Conservation (phyloP, 2,113 vertebrate genomes). For the Aphelocoma coerulescens region DNA sequence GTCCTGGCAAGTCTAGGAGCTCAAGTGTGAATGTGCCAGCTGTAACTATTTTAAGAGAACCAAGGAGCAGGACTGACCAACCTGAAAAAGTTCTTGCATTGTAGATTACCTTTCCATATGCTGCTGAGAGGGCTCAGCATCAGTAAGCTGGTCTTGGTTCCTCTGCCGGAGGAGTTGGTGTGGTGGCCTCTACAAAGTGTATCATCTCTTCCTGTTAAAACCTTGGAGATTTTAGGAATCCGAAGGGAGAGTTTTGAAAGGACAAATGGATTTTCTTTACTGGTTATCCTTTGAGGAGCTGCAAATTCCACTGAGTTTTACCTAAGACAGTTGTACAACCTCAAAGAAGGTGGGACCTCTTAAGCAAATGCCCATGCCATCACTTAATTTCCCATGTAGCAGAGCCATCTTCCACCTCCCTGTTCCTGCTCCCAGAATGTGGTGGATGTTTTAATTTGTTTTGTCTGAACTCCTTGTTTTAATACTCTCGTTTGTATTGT, state of each 20-base stretch:
- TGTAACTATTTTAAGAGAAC: background rate
- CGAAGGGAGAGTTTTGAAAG: background rate
- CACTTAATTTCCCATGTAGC: background rate
- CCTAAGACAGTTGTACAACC: background rate
- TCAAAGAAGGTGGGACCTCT: background rate
- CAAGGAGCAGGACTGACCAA: background rate
- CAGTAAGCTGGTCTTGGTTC: background rate
- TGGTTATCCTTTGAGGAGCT: background rate
- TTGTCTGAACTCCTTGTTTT: constrained; percentile 45
- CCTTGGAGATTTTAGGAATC: background rate
- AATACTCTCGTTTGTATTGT: constrained; percentile 36
- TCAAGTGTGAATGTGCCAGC: background rate
- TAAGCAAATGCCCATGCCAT: background rate
- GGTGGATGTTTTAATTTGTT: background rate
- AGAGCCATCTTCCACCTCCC: background rate
- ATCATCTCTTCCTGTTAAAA: background rate
- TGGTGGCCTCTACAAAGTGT: background rate
- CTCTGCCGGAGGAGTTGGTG: background rate
- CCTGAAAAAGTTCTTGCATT: background rate
- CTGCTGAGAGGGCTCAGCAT: background rate
- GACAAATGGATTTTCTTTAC: background rate
- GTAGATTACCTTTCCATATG: background rate
- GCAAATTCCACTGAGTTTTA: background rate
- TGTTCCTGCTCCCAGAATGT: background rate
- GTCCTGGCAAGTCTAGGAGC: background rate